Evolutionary conservation across 2,888 invertebrate genomes (phyloP).

Genomic region (Strigamia maritima): DNA sequence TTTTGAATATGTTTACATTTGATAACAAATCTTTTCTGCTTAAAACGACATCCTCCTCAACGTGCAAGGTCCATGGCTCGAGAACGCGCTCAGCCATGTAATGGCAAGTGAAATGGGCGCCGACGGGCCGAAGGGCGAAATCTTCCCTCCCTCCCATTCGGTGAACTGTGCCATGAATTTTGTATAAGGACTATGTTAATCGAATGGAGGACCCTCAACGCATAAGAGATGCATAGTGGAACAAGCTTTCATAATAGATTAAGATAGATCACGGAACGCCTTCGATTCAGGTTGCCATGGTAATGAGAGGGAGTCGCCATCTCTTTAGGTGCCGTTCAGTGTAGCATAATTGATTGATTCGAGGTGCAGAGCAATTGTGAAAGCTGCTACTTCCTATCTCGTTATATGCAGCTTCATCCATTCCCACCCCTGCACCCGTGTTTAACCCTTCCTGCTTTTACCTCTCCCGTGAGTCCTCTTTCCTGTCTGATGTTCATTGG

Average conservation of each 20-base stretch:
- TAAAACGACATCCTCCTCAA: conserved; percentile 25
- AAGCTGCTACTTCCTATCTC: conserved; percentile 22
- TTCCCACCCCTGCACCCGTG: not conserved
- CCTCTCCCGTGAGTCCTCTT: conserved; percentile 1
- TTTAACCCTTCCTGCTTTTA: conserved; percentile 19
- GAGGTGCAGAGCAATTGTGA: conserved; percentile 22
- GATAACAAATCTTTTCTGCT: conserved; percentile 30
- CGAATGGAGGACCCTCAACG: conserved; percentile 26
- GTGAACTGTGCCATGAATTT: conserved; percentile 32
- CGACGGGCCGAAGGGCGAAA: conserved; percentile 26
- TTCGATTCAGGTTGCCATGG: not conserved
- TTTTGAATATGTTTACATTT: conserved; percentile 26
- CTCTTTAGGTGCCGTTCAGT: conserved; percentile 6
- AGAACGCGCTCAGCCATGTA: conserved; percentile 26
- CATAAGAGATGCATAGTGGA: conserved; percentile 25
- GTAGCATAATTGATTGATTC: conserved; percentile 26
- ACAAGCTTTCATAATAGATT: conserved; percentile 34
- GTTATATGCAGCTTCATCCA: conserved; percentile 26
- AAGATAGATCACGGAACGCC: conserved; percentile 21
- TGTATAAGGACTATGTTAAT: conserved; percentile 34
- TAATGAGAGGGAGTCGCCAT: conserved; percentile 26
- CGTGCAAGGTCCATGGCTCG: conserved; percentile 8
- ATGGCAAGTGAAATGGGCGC: conserved; percentile 30
- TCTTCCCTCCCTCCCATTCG: conserved; percentile 16
- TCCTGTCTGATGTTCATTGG: conserved; percentile 16